Evolutionary conservation across 2,888 invertebrate species (phyloP), one percentile per base, ranked within the genome.

Genomic region (Cerceris ruficornis): DNA sequence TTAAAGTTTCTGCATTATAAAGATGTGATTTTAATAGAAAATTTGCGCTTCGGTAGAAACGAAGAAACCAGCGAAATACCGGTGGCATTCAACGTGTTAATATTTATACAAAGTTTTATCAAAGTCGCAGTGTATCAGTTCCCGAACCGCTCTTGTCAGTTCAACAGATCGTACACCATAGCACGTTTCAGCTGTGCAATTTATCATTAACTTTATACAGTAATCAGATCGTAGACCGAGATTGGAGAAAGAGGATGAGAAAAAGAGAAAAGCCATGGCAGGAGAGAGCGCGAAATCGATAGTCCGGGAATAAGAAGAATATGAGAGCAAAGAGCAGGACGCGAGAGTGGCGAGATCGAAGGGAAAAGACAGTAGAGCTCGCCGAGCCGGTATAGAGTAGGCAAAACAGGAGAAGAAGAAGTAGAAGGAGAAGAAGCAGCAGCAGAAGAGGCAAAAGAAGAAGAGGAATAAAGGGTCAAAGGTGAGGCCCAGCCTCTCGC

Each of bases 401-500:
- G 80, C 75, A 75, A 75, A 83, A 79, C 76, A 77, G 67, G 80
- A 82, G 83, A 84, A 77, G 73, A 70, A 67, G 75, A 80, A 75
- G 69, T 66, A 66, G 72, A 70, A 61, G 46, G 64, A 69, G 55
- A 64, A 61, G 60, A 71, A 64, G 77, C 28, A 28, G 28, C 28
- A 77, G 67, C 80, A 82, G 83, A 84, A 77, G 73, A 70, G 65
- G 75, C 78, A 75, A 68, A 81, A 74, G 82, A 76, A 66, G 81
- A 81, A 73, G 71, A 84, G 77, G 81, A 81, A 80, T 75, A 76
- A 80, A 82, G 86, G 90, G 91, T 91, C 90, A 91, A 89, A 91
- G 91, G 91, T 91, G 90, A 91, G 86, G 88, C 88, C 90, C 90
- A 85, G 90, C 90, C 90, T 91, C 90, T 90, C 89, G 86, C 89